Conservation (phyloP, 1,140 invertebrate species). For the Diploscapter pachys region DNA sequence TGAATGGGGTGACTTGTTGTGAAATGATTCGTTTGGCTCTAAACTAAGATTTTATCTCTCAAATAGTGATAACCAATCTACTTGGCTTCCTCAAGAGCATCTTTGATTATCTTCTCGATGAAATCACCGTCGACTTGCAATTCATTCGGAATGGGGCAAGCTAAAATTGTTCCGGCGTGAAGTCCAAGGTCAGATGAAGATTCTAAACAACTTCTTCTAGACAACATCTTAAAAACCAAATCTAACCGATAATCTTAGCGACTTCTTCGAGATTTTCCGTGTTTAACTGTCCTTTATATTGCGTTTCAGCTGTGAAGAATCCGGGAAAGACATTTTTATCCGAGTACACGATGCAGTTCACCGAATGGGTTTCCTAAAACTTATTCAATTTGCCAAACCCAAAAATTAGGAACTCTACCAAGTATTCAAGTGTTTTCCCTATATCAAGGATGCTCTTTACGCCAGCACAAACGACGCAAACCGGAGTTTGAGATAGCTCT, state of each 20-base stretch:
- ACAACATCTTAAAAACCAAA: background rate
- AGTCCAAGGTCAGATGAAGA: conserved; percentile 67
- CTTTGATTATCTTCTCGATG: conserved; percentile 70
- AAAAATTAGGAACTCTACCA: conserved; percentile 64
- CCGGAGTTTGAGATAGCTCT: conserved; percentile 79
- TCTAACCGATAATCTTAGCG: conserved; percentile 69
- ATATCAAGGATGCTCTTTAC: conserved; percentile 97
- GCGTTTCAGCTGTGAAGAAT: conserved; percentile 77
- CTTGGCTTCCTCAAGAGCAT: conserved; percentile 70
- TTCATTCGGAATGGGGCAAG: conserved; percentile 79
- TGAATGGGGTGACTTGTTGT: conserved; percentile 86
- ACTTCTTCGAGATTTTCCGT: conserved; percentile 68
- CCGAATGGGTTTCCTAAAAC: conserved; percentile 85
- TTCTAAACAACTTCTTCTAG: conserved; percentile 24
- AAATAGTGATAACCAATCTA: conserved; percentile 27
- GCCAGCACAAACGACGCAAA: conserved; percentile 88
- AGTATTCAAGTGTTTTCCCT: conserved; percentile 82
- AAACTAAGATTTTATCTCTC: background rate
- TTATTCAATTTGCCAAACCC: background rate
- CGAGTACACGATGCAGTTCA: conserved; percentile 78
- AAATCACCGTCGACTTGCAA: conserved; percentile 64
- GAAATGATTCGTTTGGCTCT: conserved; percentile 68
- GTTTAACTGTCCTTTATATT: conserved; percentile 70
- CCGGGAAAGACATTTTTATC: conserved; percentile 71
- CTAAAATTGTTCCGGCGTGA: conserved; percentile 78